Percentiles rank a stretch among this genome's conserved stretches.
Evolutionary conservation across 2,888 invertebrate species (phyloP).

Genomic region (Zygothrica quintamaculata): DNA sequence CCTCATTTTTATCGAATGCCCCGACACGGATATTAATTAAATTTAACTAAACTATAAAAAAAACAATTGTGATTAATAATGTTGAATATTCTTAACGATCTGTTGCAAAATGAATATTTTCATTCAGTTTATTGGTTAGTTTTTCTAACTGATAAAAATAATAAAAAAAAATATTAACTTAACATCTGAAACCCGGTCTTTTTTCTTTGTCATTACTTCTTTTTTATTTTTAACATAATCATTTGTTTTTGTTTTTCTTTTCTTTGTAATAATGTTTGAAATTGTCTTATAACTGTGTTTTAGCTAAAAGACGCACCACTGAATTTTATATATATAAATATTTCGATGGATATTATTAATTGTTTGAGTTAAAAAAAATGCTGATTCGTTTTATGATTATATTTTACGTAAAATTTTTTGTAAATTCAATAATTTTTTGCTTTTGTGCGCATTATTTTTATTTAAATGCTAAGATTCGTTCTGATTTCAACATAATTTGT

Average conservation of each 20-base stretch:
- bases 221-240: constrained; percentile 59
- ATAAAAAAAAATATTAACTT: constrained; percentile 60
- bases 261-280: constrained; percentile 39
- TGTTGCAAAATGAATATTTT: constrained; percentile 16
- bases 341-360: constrained; percentile 23
- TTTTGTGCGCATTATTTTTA: constrained; percentile 68
- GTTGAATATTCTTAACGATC: constrained; percentile 4
- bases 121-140: constrained; percentile 21
- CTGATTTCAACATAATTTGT: constrained; percentile 38
- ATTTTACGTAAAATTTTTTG: constrained; percentile 26
- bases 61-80: constrained; percentile 22
- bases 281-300: constrained; percentile 66
- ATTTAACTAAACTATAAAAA: not conserved
- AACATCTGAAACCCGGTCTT: constrained; percentile 56
- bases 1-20: constrained; percentile 2
- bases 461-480: constrained; percentile 63
- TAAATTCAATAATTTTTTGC: constrained; percentile 35
- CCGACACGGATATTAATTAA: not conserved
- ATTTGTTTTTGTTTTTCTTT: constrained; percentile 27
- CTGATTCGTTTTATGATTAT: constrained; percentile 26
- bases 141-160: constrained; percentile 6
- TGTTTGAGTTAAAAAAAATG: constrained; percentile 28
- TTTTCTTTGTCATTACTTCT: too few species aligned
- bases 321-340: constrained; percentile 55
- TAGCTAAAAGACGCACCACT: constrained; percentile 76